Evolutionary conservation across 1,140 invertebrate species (phyloP), one percentile per base, ranked within the genome.

Genomic region (Stratiolaelaps scimitus): DNA sequence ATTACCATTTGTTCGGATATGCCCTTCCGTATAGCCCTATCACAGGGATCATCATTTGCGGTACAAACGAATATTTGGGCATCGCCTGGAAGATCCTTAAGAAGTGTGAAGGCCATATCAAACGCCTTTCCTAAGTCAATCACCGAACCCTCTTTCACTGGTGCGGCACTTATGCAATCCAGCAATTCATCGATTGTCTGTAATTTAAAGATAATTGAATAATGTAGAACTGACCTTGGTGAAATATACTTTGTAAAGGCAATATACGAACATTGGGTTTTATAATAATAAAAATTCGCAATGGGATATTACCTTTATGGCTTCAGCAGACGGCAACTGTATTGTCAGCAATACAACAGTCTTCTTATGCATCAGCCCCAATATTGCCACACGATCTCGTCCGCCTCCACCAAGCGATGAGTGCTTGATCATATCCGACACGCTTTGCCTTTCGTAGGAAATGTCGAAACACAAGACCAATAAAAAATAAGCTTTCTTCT

Each of bases 51-150:
- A 60, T 60, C 53, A 23, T 60, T 60, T 34, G 15, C 53, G 6
- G 53, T 60, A 10, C 53, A 60, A 23, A 60, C 34, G 23, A 60
- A 60, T 60, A 60, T 60, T 34, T 60, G 53, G 15, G 15, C 53
- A 23, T 60, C 53, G 2, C 53, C 53, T 23, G 26, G 17, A 5
- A 60, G 53, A 23, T 34, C 53, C 13, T 26, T 60, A 34, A 60
- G 53, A 60, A 60, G 34, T 15, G 53, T 60, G 10, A 60, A 60
- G 1, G 53, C 15, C 34, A 60, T 60, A 34, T 60, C 53, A 15
- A 60, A 60, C 1, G 53, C 53, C 26, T 26, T 60, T 34, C 13
- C 53, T 15, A 60, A 10, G 23, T 60, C 20, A 15, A 60, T 60
- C 15, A 17, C 26, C 1, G 17, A 29, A 6, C 53, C 23, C 34